A percentile compares a stretch with the other conserved stretches of the same genome.
Evolutionary conservation across 1,140 invertebrate genomes (phyloP).

Genomic region (Drosophila neocordata): DNA sequence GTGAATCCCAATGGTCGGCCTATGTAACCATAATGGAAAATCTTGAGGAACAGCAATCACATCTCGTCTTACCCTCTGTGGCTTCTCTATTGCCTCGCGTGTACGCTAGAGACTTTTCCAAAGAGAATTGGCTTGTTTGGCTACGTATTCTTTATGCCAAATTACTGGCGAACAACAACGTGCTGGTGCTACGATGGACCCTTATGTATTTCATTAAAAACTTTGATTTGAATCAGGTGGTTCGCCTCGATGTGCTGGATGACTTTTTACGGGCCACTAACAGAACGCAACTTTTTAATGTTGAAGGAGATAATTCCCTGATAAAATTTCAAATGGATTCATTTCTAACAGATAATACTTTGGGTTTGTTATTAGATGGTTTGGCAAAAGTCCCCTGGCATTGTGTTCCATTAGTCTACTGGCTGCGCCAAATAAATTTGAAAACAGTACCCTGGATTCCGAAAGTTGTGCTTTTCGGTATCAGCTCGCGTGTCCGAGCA

Average conservation of each 20-base stretch:
- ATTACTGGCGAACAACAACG: conserved; percentile 83
- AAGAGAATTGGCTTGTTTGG: conserved; percentile 69
- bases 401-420: conserved; percentile 61
- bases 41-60: conserved; percentile 86
- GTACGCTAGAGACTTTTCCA: conserved; percentile 45
- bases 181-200: conserved; percentile 82
- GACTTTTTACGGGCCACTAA: conserved; percentile 65
- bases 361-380: conserved; percentile 31
- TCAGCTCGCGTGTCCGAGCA: conserved; percentile 49
- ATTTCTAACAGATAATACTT: conserved; percentile 17
- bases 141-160: conserved; percentile 82
- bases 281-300: conserved; percentile 64
- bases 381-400: conserved; percentile 58
- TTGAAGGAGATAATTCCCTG: conserved; percentile 39
- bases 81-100: conserved; percentile 51
- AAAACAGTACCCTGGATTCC: not conserved
- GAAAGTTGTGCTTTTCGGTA: conserved; percentile 45
- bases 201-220: conserved; percentile 63
- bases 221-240: conserved; percentile 33
- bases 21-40: conserved; percentile 83
- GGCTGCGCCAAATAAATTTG: conserved; percentile 36
- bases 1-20: conserved; percentile 47
- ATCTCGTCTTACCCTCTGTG: conserved; percentile 85
- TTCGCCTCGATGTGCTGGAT: conserved; percentile 25
- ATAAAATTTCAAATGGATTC: conserved; percentile 11